Evolutionary conservation across 2,888 invertebrate genomes (phyloP), one percentile per base, ranked within the genome.

Genomic region (Lysandra coridon): DNA sequence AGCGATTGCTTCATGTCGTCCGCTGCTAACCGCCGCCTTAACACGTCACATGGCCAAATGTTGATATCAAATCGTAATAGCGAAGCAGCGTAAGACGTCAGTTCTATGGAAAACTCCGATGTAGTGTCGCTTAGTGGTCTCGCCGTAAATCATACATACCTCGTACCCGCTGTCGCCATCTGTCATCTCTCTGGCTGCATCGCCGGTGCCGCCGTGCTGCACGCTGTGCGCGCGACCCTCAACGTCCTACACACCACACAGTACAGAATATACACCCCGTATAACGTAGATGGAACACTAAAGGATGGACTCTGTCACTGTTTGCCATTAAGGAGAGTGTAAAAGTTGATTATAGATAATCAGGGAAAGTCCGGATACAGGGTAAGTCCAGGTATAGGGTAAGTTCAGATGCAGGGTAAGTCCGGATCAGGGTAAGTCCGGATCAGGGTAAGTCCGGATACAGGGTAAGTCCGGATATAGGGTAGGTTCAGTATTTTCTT

Each of bases 151-250:
- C 44, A 44, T 44, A 86, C 91, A 89, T 78, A 94, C 94, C 82
- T 95, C 93, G 2, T 91, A 85, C 0, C 90, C 91, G 73, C 88
- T 91, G 10, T 94, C 94, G 0, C 80, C 83, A 4, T 93, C 94
- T 4, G 74, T 62, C 10, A 81, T 30, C 0, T 83, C 85, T 40
- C 93, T 82, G 0, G 93, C 93, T 1, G 90, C 91, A 0, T 94
- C 94, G 0, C 94, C 94, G 0, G 92, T 84, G 0, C 90, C 88
- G 0, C 94, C 94, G 81, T 93, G 93, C 79, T 94, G 94, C 88
- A 94, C 91, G 64, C 93, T 93, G 78, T 93, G 94, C 0, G 94
- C 94, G 0, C 94, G 91, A 75, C 92, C 93, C 83, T 94, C 94
- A 80, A 91, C 92, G 75, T 94, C 93, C 94, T 94, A 87, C 80